phyloP scores from a whole-genome alignment of 2,888 invertebrate species.

The Catonia carolina region DNA sequence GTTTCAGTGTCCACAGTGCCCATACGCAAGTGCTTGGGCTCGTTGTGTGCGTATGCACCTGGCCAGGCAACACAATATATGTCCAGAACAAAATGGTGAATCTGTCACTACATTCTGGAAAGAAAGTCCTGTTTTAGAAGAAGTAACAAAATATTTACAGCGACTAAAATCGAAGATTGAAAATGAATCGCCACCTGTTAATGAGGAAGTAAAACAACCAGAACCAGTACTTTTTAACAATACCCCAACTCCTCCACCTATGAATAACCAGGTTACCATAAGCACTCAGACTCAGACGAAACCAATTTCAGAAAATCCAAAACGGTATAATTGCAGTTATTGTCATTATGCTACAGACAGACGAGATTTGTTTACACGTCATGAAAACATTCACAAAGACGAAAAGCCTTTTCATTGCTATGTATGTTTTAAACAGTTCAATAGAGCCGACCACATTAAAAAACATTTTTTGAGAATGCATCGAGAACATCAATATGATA shows the following conservation, averaged over 20 bases:
- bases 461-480: conserved; percentile 91
- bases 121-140: conserved; percentile 66
- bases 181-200: conserved; percentile 18
- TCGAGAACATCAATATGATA: conserved; percentile 79
- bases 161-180: conserved; percentile 59
- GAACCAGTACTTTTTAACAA: background rate
- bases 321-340: conserved; percentile 77
- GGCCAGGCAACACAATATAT: conserved; percentile 62
- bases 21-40: conserved; percentile 69
- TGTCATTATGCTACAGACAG: conserved; percentile 90
- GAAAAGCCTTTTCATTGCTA: conserved; percentile 93
- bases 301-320: conserved; percentile 38
- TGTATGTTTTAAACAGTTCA: conserved; percentile 87
- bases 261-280: background rate
- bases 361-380: conserved; percentile 81
- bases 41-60: conserved; percentile 66
- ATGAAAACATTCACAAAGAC: conserved; percentile 89
- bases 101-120: conserved; percentile 51
- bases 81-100: conserved; percentile 56
- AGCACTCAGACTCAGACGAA: conserved; percentile 10
- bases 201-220: conserved; percentile 7
- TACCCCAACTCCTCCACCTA: conserved; percentile 12
- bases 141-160: conserved; percentile 64
- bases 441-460: conserved; percentile 89
- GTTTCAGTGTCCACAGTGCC: conserved; percentile 60